Evolutionary conservation across 2,888 invertebrate genomes (phyloP).

Genomic region (Xanthorhoe designata): DNA sequence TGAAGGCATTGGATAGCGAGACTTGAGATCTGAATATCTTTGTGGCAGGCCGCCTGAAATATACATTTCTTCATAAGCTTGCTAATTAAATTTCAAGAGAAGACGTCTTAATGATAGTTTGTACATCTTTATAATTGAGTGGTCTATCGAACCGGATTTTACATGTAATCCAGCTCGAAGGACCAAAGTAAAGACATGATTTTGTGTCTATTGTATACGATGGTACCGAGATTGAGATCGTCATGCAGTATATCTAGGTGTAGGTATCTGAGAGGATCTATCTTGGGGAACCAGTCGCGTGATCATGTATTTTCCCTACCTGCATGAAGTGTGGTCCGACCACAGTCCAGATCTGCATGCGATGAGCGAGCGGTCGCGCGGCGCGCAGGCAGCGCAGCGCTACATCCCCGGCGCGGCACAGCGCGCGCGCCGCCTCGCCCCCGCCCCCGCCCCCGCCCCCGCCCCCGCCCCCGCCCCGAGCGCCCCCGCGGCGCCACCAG

Average conservation of each 20-base stretch:
- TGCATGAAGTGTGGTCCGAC: constrained; percentile 97
- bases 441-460: constrained; percentile 51
- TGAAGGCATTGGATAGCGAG: constrained; percentile 96
- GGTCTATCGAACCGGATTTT: too few relatives aligned
- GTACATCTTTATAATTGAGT: too few relatives aligned
- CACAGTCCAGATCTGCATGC: constrained; percentile 96
- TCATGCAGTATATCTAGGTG: too few relatives aligned
- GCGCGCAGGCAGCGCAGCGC: constrained; percentile 94
- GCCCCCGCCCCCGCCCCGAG: constrained; percentile 53
- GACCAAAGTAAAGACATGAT: too few relatives aligned
- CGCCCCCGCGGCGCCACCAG: constrained; percentile 61
- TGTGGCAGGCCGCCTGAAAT: constrained; percentile 94
- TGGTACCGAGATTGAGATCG: too few relatives aligned
- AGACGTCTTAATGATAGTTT: too few relatives aligned
- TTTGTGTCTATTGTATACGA: too few relatives aligned
- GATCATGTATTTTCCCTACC: constrained; percentile 78
- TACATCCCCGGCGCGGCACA: constrained; percentile 95
- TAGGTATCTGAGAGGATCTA: too few relatives aligned
- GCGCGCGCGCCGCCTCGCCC: constrained; percentile 81
- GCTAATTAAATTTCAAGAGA: not conserved
- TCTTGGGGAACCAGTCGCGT: too few relatives aligned
- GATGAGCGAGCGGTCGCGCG: constrained; percentile 94
- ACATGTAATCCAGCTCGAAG: too few relatives aligned
- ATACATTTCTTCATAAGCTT: not conserved
- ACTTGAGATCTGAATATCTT: constrained; percentile 94